Evolutionary conservation across 2,797 vertebrate genomes (phyloP).

Genomic region (Sebastes itinus): DNA sequence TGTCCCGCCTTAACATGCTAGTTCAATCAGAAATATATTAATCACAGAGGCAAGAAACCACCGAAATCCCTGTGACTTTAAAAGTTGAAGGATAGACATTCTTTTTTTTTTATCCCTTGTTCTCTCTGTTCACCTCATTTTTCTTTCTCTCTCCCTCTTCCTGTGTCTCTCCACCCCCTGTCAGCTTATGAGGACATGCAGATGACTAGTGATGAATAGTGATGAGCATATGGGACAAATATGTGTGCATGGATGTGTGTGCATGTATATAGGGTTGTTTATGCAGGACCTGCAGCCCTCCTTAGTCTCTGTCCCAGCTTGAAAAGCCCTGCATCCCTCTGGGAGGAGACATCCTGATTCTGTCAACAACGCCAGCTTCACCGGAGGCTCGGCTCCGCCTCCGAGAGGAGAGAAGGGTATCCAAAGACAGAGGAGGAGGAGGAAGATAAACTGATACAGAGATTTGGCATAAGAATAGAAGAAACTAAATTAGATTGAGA

Average conservation of each 20-base stretch:
- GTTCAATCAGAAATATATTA: neutral
- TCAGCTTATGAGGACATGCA: conserved; percentile 49
- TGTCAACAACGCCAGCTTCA: conserved; percentile 65
- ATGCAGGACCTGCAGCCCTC: conserved; percentile 42
- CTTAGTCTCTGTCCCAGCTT: conserved; percentile 44
- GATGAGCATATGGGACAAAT: conserved; percentile 71
- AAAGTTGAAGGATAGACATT: conserved; percentile 5
- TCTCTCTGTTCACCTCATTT: conserved; percentile 13
- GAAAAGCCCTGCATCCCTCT: conserved; percentile 47
- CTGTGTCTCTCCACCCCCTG: conserved; percentile 34
- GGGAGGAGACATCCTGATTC: conserved; percentile 74
- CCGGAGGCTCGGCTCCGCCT: conserved; percentile 39
- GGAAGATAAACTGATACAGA: conserved; percentile 37
- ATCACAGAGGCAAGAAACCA: neutral
- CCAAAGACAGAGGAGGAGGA: conserved; percentile 24
- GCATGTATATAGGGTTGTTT: conserved; percentile 18
- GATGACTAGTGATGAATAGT: conserved; percentile 70
- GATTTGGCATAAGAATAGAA: conserved; percentile 37
- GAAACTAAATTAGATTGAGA: conserved; percentile 22
- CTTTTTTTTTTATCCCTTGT: neutral
- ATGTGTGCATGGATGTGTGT: conserved; percentile 29
- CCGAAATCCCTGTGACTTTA: conserved; percentile 6
- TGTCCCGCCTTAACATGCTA: neutral
- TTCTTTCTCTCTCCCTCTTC: neutral
- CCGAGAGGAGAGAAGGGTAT: conserved; percentile 33